Percentiles rank a stretch among this genome's conserved stretches.
Conservation (phyloP, 2,888 invertebrate genomes). For the Pandemis heparana region DNA sequence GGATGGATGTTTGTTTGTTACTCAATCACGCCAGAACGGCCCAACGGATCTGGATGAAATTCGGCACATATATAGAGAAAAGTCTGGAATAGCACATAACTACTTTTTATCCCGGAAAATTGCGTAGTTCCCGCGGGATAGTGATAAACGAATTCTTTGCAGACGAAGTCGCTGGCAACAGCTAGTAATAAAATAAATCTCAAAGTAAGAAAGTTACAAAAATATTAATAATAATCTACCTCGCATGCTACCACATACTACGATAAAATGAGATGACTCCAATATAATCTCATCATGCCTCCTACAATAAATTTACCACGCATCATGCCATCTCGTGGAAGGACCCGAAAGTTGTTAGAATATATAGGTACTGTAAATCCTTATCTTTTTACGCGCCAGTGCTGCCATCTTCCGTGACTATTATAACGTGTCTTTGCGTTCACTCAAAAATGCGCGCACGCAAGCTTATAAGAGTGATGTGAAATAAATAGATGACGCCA, state of each 20-base stretch:
- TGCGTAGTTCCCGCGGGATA: too few relatives aligned
- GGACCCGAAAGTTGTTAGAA: background rate
- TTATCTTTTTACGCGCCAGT: background rate
- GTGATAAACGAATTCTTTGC: too few relatives aligned
- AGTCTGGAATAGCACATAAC: too few relatives aligned
- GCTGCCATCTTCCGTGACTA: slow-evolving; percentile 27
- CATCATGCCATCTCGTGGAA: slow-evolving; percentile 17
- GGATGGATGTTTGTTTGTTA: too few relatives aligned
- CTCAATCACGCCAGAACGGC: too few relatives aligned
- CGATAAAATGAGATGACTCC: too few relatives aligned
- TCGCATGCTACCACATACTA: too few relatives aligned
- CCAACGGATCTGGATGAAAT: too few relatives aligned
- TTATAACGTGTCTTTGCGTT: background rate
- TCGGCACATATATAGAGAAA: too few relatives aligned
- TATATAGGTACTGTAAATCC: background rate
- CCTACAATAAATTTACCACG: background rate
- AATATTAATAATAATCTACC: background rate
- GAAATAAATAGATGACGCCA: slow-evolving; percentile 15
- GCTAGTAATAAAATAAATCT: too few relatives aligned
- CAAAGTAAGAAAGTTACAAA: background rate
- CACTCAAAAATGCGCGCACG: background rate
- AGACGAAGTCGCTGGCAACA: too few relatives aligned
- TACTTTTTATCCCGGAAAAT: too few relatives aligned
- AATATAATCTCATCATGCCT: background rate
- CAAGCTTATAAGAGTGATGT: background rate